These are phyloP conservation scores for Ennomos fuscantarius DNA, from an alignment of 2,888 invertebrate species.

Conservation along the genomic window DNA sequence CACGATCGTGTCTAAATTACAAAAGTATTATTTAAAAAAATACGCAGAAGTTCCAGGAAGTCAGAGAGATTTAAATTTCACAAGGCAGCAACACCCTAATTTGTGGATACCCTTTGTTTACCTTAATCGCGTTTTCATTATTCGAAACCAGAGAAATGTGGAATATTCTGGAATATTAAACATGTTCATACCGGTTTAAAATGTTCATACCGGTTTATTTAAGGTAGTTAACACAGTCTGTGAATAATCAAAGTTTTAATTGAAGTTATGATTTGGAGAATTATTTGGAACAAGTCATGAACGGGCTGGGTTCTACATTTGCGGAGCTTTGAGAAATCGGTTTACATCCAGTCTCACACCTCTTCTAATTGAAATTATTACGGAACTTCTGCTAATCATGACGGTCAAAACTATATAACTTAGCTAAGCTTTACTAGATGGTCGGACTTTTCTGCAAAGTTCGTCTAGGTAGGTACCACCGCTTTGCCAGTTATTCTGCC, in stretches of 20 bases:
- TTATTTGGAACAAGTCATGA: conserved; percentile 11
- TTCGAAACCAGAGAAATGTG: conserved; percentile 24
- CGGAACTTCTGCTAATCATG: not conserved
- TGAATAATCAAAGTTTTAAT: conserved; percentile 18
- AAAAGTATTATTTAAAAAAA: not conserved
- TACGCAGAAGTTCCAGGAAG: conserved; percentile 4
- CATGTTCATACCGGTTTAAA: conserved; percentile 8
- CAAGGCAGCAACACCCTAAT: conserved; percentile 10
- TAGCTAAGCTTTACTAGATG: too few species aligned
- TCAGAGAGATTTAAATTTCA: conserved; percentile 18
- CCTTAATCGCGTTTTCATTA: conserved; percentile 25
- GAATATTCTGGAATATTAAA: conserved; percentile 21
- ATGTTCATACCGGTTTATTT: conserved; percentile 1
- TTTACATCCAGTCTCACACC: not conserved
- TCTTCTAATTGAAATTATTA: not conserved
- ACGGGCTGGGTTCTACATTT: not conserved
- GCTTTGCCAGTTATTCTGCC: too few species aligned
- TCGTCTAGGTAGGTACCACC: too few species aligned
- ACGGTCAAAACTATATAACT: too few species aligned
- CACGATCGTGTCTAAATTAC: too few species aligned
- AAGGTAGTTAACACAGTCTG: conserved; percentile 1
- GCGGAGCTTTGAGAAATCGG: not conserved
- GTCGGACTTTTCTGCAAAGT: too few species aligned
- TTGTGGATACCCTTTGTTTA: conserved; percentile 20
- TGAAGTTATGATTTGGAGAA: conserved; percentile 12